phyloP scores from a whole-genome alignment of 1,140 invertebrate species.

The Anastrepha obliqua region DNA sequence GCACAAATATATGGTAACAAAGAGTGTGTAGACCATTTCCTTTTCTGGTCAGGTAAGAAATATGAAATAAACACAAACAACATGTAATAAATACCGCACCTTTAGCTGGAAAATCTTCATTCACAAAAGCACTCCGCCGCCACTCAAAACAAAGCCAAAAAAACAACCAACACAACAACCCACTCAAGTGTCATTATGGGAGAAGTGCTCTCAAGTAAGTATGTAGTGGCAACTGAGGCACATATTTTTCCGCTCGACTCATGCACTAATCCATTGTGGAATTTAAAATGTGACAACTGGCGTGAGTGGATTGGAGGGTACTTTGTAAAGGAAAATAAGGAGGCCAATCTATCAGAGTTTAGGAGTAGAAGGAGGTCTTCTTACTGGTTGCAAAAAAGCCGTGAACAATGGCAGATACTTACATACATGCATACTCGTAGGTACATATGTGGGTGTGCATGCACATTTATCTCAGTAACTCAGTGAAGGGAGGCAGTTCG shows the following conservation, averaged over 20 bases:
- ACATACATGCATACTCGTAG: background rate
- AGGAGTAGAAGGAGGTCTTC: background rate
- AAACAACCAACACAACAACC: no score
- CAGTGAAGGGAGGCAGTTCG: no score
- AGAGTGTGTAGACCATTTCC: no score
- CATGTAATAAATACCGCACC: no score
- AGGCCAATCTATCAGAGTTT: background rate
- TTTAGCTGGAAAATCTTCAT: background rate
- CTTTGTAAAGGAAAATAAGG: background rate
- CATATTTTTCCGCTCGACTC: background rate
- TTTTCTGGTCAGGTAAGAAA: no score
- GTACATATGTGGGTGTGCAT: background rate
- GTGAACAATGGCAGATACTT: background rate
- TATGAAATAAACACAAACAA: no score
- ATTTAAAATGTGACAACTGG: background rate
- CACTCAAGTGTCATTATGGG: background rate
- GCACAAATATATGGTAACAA: no score
- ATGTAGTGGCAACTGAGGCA: background rate
- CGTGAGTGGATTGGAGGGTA: background rate
- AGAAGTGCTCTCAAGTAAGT: background rate
- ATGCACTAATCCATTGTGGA: slow-evolving; percentile 8
- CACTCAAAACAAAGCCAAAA: background rate
- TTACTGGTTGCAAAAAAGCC: background rate
- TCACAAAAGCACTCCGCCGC: background rate
- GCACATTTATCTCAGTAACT: no score